These are phyloP conservation scores for Diadophis punctatus DNA, from an alignment of 2,113 vertebrate species.

Conservation along the genomic window DNA sequence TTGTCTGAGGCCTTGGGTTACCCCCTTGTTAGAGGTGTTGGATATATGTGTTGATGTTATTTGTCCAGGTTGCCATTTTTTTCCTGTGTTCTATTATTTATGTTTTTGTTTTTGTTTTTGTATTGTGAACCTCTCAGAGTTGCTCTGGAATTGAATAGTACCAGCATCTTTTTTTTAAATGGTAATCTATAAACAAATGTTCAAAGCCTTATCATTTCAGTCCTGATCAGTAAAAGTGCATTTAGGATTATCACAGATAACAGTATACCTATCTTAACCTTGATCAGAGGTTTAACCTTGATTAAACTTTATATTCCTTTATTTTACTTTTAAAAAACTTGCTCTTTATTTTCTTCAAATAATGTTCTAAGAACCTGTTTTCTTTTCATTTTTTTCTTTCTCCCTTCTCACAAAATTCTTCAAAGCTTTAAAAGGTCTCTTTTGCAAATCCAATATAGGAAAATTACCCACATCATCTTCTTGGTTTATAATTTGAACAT, in stretches of 20 bases:
- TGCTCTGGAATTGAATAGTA: background rate
- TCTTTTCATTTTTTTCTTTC: background rate
- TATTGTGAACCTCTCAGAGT: background rate
- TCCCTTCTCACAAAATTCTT: background rate
- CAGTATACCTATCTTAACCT: background rate
- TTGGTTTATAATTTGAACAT: background rate
- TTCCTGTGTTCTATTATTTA: background rate
- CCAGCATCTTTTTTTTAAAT: background rate
- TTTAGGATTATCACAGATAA: background rate
- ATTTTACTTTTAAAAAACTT: background rate
- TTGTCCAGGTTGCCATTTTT: background rate
- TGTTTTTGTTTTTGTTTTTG: background rate
- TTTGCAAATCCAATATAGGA: background rate
- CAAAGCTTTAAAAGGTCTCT: background rate
- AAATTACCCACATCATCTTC: background rate
- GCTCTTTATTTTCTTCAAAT: background rate
- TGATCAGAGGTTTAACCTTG: background rate
- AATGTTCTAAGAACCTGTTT: background rate
- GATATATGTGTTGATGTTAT: background rate
- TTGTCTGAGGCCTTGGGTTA: background rate
- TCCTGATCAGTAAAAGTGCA: background rate
- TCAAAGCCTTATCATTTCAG: background rate
- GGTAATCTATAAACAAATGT: background rate
- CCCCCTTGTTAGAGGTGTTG: background rate
- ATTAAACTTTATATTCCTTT: background rate